Base-by-base conservation (phyloP, 92 coral and sea anemone species). In the Siderastrea siderea region DNA sequence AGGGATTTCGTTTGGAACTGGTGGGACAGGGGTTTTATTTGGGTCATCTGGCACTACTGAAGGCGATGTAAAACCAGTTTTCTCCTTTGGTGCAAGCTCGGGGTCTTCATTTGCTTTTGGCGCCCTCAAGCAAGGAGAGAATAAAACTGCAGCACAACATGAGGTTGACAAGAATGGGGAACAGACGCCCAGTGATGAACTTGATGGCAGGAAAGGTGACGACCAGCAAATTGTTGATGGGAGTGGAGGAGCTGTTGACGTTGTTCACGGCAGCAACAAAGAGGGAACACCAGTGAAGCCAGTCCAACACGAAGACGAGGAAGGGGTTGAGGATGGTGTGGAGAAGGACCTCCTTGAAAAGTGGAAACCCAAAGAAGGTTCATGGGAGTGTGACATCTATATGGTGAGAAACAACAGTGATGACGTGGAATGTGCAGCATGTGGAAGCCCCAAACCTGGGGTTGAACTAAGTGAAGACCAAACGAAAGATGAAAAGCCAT, bases 341-440 rank as follows among this genome's bases (percentile, higher is more conserved):
- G 47, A 43, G 7, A 47, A 48, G 71, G 67, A 48, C 46, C 16
- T 17, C 49, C 26, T 47, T 6, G 47, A 67, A 67, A 17, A 6
- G 13, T 67, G 61, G 61, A 55, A 55, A 55, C 61, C 46, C 11
- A 43, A 67, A 17, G 47, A 67, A 0, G 48, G 47, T 16, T 67
- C 71, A 9, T 60, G 65, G 12, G 65, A 26, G 38, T 26, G 38
- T 26, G 38, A 26, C 38, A 26, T 26, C 38, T 26, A 26, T 26
- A 26, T 26, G 38, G 38, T 26, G 38, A 26, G 38, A 26, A 26
- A 26, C 38, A 26, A 59, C 75, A 59, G 15, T 15, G 79, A 91
- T 11, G 38, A 68, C 48, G 58, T 47, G 6, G 52, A 7, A 2
- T 94, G 96, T 63, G 83, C 9, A 19, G 94, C 94, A 53, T 94